phyloP scores from a whole-genome alignment of 1,140 invertebrate species.

The Ridgeia piscesae region DNA sequence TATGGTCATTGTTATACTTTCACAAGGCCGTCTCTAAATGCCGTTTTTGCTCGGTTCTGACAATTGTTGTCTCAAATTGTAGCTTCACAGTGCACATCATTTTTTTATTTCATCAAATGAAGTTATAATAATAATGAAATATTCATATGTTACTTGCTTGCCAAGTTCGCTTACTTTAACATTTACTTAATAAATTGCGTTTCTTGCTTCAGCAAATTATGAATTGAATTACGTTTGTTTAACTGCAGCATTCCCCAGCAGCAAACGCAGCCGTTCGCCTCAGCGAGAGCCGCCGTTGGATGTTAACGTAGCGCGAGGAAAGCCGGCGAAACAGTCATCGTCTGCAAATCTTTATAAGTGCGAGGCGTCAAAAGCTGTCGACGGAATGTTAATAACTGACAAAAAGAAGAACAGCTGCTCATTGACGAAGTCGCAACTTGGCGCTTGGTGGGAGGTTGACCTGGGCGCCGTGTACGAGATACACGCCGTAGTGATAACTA shows the following conservation, averaged over 20 bases:
- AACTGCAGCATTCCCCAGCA: not conserved
- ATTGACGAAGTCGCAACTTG: not conserved
- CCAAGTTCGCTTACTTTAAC: no score
- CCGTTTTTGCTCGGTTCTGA: no score
- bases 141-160: no score
- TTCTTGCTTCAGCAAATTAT: no score
- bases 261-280: not conserved
- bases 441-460: not conserved
- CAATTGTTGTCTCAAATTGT: no score
- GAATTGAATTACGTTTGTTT: not conserved
- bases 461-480: not conserved
- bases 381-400: not conserved
- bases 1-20: no score
- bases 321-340: not conserved
- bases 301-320: not conserved
- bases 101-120: no score
- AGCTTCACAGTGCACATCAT: no score
- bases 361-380: not conserved
- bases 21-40: no score
- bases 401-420: not conserved
- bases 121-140: no score
- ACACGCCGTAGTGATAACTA: not conserved
- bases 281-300: not conserved
- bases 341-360: not conserved
- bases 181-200: no score